phyloP scores from a whole-genome alignment of 2,888 invertebrate species.

The Tenthredo livida region DNA sequence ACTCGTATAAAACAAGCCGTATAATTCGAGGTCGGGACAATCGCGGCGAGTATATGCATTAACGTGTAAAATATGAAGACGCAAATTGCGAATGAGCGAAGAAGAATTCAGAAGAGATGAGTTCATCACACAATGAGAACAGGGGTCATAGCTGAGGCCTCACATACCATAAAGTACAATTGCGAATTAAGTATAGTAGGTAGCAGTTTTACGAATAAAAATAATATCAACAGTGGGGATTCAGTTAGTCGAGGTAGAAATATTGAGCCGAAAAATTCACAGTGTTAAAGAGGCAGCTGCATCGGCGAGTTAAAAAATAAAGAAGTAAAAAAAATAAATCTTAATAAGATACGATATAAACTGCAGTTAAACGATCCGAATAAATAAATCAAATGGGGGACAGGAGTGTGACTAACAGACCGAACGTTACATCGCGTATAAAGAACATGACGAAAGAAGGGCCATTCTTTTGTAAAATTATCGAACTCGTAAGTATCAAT shows the following conservation, averaged over 20 bases:
- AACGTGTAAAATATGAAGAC: neutral
- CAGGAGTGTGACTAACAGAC: neutral
- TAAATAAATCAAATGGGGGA: conserved; percentile 28
- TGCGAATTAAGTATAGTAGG: neutral
- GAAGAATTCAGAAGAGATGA: conserved; percentile 1
- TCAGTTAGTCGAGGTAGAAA: neutral
- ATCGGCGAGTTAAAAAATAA: neutral
- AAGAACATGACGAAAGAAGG: conserved; percentile 64
- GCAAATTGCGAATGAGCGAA: neutral
- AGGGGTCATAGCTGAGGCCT: neutral
- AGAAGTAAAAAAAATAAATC: neutral
- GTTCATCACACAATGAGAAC: conserved; percentile 15
- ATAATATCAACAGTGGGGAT: conserved; percentile 13
- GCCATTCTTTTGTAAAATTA: conserved; percentile 78
- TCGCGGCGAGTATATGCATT: neutral
- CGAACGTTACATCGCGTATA: conserved; percentile 59
- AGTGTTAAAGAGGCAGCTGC: neutral
- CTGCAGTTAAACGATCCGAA: neutral
- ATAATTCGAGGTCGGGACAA: neutral
- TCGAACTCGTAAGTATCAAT: conserved; percentile 82
- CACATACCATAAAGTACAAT: neutral
- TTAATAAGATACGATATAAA: neutral
- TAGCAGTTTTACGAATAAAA: neutral
- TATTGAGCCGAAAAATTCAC: neutral
- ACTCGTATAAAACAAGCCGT: neutral